Conservation (phyloP, 2,797 vertebrate species). For the Gymnoscopelus braueri region DNA sequence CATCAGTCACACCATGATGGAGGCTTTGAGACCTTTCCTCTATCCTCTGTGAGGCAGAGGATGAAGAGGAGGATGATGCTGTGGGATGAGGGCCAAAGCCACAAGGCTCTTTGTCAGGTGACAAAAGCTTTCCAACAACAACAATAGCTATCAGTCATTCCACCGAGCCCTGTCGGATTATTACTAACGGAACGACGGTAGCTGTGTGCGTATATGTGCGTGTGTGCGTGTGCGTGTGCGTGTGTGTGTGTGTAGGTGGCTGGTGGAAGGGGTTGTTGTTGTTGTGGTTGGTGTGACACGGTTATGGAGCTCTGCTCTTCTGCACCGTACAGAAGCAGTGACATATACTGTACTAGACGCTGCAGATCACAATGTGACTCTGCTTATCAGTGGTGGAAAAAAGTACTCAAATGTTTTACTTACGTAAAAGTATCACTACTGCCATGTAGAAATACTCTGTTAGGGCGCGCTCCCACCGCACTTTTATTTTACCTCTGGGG, state of each 20-base stretch:
- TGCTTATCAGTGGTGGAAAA: too few relatives aligned
- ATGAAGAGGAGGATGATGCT: conserved; percentile 77
- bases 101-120: conserved; percentile 76
- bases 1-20: conserved; percentile 74
- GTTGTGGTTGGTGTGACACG: too few relatives aligned
- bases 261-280: conserved; percentile 64
- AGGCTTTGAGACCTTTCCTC: conserved; percentile 59
- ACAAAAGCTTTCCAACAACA: conserved; percentile 77
- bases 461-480: too few relatives aligned
- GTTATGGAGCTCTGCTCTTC: too few relatives aligned
- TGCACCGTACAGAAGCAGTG: too few relatives aligned
- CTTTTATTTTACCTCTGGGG: too few relatives aligned
- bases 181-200: too few relatives aligned
- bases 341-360: too few relatives aligned
- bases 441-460: too few relatives aligned
- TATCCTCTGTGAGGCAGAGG: conserved; percentile 70
- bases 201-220: conserved; percentile 29
- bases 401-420: too few relatives aligned
- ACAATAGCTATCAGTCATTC: conserved; percentile 81
- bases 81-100: conserved; percentile 79
- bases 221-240: conserved; percentile 23
- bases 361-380: too few relatives aligned
- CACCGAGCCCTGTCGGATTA: conserved; percentile 74
- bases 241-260: conserved; percentile 27
- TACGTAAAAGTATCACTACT: too few relatives aligned